Evolutionary conservation across 2,888 invertebrate genomes (phyloP).

Genomic region (Rhingia campestris): DNA sequence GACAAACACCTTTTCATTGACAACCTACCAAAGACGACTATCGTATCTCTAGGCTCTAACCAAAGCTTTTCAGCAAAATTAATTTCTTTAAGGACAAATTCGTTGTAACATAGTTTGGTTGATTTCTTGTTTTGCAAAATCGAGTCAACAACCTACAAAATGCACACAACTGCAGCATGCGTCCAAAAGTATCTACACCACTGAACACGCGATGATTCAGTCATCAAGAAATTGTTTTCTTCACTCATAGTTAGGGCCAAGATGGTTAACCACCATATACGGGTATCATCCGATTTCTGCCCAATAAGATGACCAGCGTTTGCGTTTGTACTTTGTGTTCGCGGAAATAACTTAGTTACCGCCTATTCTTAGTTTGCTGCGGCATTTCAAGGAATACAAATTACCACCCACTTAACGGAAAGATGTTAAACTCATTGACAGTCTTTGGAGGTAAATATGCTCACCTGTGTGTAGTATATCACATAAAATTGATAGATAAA

Average conservation of each 20-base stretch:
- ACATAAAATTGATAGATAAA: conserved; percentile 1
- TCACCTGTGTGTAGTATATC: neutral
- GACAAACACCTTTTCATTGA: no score
- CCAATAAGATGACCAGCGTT: neutral
- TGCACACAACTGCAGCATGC: no score
- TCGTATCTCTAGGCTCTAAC: no score
- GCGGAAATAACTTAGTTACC: neutral
- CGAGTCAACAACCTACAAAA: no score
- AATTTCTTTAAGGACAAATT: no score
- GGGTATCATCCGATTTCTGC: conserved; percentile 5
- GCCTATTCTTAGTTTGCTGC: neutral
- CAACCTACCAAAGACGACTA: no score
- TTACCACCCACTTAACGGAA: conserved; percentile 21
- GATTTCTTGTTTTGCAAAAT: no score
- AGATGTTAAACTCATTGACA: conserved; percentile 8
- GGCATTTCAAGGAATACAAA: conserved; percentile 10
- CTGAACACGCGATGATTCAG: no score
- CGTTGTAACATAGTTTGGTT: no score
- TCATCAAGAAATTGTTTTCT: no score
- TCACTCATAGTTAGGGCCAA: neutral
- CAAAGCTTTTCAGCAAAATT: no score
- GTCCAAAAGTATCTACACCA: no score
- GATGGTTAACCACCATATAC: neutral
- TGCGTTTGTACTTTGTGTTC: neutral
- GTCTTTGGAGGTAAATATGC: neutral